Percentiles rank a stretch among this genome's conserved stretches.
Evolutionary conservation across 2,113 vertebrate species (phyloP).

Genomic region (Sisor rabdophorus): DNA sequence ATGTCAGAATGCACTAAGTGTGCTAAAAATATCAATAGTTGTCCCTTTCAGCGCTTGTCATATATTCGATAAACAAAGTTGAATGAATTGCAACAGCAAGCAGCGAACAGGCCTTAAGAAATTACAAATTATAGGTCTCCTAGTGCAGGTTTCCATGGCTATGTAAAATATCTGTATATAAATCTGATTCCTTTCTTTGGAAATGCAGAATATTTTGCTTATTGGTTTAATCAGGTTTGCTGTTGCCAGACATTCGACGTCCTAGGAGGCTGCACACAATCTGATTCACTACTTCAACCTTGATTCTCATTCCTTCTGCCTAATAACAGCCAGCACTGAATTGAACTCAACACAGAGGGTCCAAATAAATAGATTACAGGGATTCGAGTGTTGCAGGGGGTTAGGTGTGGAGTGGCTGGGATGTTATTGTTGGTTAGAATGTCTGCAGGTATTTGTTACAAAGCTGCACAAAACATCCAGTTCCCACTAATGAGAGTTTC

Average conservation of each 20-base stretch:
- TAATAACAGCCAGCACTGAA: constrained; percentile 15
- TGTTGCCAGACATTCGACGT: constrained; percentile 14
- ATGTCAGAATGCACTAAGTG: constrained; percentile 42
- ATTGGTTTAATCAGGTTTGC: constrained; percentile 24
- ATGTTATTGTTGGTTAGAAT: neutral
- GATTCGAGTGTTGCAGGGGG: neutral
- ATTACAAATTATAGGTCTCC: constrained; percentile 22
- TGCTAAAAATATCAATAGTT: constrained; percentile 46
- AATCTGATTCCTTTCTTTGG: constrained; percentile 13
- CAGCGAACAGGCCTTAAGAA: neutral
- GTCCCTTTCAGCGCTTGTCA: constrained; percentile 36
- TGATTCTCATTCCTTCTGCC: neutral
- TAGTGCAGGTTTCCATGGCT: constrained; percentile 8
- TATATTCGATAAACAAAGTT: constrained; percentile 38
- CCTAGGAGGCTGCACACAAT: neutral
- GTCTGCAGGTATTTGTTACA: constrained; percentile 14
- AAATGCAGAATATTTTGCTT: constrained; percentile 12
- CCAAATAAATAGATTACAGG: neutral
- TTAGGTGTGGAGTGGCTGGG: neutral
- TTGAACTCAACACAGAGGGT: neutral
- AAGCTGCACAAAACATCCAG: constrained; percentile 21
- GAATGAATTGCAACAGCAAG: constrained; percentile 22
- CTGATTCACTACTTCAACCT: constrained; percentile 8
- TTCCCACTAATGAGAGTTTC: constrained; percentile 24
- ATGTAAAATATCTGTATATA: constrained; percentile 5